phyloP scores from a whole-genome alignment of 92 coral and sea anemone species.

The Galaxea fascicularis region DNA sequence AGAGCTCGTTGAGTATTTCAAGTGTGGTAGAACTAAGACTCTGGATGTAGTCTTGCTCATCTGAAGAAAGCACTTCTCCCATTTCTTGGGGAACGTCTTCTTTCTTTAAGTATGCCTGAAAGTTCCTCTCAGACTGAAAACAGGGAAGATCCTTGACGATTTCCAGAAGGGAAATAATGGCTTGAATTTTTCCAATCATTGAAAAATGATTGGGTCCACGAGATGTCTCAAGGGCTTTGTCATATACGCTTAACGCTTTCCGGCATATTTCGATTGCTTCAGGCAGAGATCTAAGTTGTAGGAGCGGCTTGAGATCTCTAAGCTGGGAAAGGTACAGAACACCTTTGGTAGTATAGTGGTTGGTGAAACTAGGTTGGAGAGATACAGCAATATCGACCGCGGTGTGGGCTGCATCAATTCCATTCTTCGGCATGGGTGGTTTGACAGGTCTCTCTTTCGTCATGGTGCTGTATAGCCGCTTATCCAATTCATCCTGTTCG shows the following conservation, averaged over 20 bases:
- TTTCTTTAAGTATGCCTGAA: conserved; percentile 48
- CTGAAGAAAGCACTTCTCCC: conserved; percentile 32
- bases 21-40: conserved; percentile 33
- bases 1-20: conserved; percentile 54
- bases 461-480: conserved; percentile 17
- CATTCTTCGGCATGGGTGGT: conserved; percentile 42
- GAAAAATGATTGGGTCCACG: conserved; percentile 43
- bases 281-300: conserved; percentile 15
- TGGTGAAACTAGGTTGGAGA: conserved; percentile 49
- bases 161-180: conserved; percentile 55
- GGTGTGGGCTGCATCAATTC: conserved; percentile 71
- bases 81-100: conserved; percentile 51
- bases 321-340: conserved; percentile 58
- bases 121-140: conserved; percentile 44
- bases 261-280: conserved; percentile 37
- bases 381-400: conserved; percentile 68
- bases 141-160: conserved; percentile 62
- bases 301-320: conserved; percentile 33
- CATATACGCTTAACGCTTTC: conserved; percentile 59
- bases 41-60: conserved; percentile 55
- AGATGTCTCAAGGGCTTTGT: conserved; percentile 43
- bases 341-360: conserved; percentile 70
- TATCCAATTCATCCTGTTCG: neutral
- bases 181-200: conserved; percentile 75
- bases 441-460: conserved; percentile 8